phyloP scores from a whole-genome alignment of 2,113 vertebrate genomes.

The mouse (Mus musculus) region GRCm39 chrX:151944501-151945000 shows the following conservation, averaged over 20 bases:
- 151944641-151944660: background rate
- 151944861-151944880: background rate
- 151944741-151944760: conserved; percentile 4
- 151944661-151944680: background rate
- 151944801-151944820: conserved; percentile 7
- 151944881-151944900: background rate
- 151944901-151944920: conserved; percentile 36
- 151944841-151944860: conserved; percentile 26
- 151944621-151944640: too few relatives aligned
- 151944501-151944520: conserved; percentile 34
- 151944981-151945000: background rate
- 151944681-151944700: background rate
- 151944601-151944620: too few relatives aligned
- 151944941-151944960: background rate
- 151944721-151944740: background rate
- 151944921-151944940: conserved; percentile 39
- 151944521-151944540: conserved; percentile 42
- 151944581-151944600: too few relatives aligned
- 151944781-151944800: conserved; percentile 32
- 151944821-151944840: conserved; percentile 10
- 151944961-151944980: background rate
- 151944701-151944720: background rate
- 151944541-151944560: background rate
- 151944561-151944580: too few relatives aligned
- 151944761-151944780: background rate